These are phyloP conservation scores for Palythoa grandis DNA, from an alignment of 92 coral and sea anemone species.

Conservation along the genomic window DNA sequence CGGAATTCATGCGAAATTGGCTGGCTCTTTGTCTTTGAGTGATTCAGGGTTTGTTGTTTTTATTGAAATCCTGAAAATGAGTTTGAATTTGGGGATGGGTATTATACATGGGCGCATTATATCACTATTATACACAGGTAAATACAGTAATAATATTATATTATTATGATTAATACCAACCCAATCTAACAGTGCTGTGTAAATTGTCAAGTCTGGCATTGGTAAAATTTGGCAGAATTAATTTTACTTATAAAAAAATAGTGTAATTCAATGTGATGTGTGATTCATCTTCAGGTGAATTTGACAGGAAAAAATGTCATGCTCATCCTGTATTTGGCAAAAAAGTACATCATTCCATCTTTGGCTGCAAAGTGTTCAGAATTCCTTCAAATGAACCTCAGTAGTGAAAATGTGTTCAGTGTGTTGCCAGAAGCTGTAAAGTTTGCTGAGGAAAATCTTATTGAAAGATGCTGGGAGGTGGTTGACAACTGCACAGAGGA, in stretches of 20 bases:
- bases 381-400: slow-evolving; percentile 36
- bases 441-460: slow-evolving; percentile 34
- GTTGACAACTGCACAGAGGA: slow-evolving; percentile 41
- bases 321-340: slow-evolving; percentile 47
- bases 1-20: no score
- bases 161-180: no score
- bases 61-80: no score
- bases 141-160: no score
- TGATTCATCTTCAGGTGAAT: background rate
- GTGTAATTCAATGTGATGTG: background rate
- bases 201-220: no score
- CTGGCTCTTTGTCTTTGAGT: no score
- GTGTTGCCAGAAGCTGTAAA: slow-evolving; percentile 46
- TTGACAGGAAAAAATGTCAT: slow-evolving; percentile 47
- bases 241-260: background rate
- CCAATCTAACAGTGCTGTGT: no score
- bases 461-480: slow-evolving; percentile 43
- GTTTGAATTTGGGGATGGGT: no score
- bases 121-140: no score
- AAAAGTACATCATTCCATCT: slow-evolving; percentile 46
- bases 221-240: no score
- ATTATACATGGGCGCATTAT: no score
- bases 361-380: slow-evolving; percentile 45
- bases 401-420: slow-evolving; percentile 50
- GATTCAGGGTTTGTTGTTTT: no score